Percentiles rank a stretch among this genome's conserved stretches.
Conservation (phyloP, 2,113 vertebrate species). For the Crotalus viridis region DNA sequence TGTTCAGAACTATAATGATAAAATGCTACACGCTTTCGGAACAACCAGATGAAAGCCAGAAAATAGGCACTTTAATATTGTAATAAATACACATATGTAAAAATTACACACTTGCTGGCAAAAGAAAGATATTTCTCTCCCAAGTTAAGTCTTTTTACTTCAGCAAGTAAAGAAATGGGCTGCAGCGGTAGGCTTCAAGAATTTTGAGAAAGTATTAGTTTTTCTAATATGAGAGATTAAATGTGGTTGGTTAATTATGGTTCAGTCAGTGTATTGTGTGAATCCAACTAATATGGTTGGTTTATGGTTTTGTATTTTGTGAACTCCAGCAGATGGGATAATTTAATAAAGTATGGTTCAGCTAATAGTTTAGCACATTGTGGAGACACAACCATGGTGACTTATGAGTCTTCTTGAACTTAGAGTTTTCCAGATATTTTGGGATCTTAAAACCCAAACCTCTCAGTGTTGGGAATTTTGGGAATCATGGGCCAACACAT, state of each 20-base stretch:
- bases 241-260: background rate
- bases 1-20: background rate
- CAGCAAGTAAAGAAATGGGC: background rate
- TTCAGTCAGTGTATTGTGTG: background rate
- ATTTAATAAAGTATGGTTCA: background rate
- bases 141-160: background rate
- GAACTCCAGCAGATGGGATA: background rate
- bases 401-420: background rate
- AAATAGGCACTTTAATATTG: background rate
- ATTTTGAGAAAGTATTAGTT: background rate
- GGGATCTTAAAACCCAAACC: background rate
- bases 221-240: background rate
- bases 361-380: background rate
- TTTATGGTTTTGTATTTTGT: background rate
- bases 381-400: background rate
- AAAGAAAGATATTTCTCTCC: background rate
- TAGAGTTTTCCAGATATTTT: background rate
- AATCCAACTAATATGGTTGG: background rate
- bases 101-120: background rate
- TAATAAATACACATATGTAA: background rate
- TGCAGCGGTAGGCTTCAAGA: background rate
- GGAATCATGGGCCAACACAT: background rate
- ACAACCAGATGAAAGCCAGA: background rate
- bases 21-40: background rate
- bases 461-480: background rate